Percentiles rank a stretch among this genome's conserved stretches.
These are phyloP conservation scores for Dromiciops gliroides DNA, from an alignment of 2,113 vertebrate genomes.

Conservation along the genomic window DNA sequence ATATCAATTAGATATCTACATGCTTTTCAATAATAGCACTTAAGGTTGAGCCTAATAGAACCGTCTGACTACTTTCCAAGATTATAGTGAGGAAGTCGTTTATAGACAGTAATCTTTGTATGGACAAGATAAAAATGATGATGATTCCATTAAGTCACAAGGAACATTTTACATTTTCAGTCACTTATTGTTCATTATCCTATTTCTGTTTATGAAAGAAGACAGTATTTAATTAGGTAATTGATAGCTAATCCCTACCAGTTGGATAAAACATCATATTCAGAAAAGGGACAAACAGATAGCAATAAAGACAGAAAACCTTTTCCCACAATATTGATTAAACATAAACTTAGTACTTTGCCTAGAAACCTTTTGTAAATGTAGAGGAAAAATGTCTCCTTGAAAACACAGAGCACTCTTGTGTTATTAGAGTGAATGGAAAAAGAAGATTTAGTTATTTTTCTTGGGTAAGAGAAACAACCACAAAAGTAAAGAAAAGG, in stretches of 20 bases:
- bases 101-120: neutral
- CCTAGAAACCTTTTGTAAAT: neutral
- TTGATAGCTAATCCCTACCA: neutral
- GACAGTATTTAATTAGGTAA: neutral
- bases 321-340: constrained; percentile 30
- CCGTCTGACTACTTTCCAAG: neutral
- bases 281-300: constrained; percentile 11
- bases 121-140: neutral
- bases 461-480: neutral
- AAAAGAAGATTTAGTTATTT: constrained; percentile 4
- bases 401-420: neutral
- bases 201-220: neutral
- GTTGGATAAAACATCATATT: neutral
- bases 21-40: neutral
- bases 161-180: neutral
- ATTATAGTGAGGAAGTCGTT: neutral
- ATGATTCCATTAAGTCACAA: neutral
- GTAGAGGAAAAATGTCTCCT: neutral
- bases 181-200: neutral
- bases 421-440: neutral
- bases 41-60: neutral
- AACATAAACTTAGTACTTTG: constrained; percentile 17
- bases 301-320: neutral
- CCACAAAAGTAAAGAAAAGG: neutral
- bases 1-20: neutral